Evolutionary conservation across 2,888 invertebrate species (phyloP).

Genomic region (Malachius bipustulatus): DNA sequence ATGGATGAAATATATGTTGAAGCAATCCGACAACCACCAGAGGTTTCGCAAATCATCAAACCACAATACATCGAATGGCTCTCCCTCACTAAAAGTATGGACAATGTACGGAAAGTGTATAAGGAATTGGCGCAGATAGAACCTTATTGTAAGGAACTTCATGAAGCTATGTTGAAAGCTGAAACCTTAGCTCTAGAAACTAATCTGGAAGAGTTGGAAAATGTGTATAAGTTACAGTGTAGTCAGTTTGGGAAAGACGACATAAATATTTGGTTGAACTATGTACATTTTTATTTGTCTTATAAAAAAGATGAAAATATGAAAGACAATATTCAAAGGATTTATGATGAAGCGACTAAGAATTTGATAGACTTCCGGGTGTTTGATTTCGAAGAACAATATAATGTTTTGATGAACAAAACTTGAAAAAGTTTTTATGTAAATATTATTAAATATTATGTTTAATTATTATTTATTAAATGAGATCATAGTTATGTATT

Average conservation of each 20-base stretch:
- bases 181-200: not conserved
- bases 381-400: no score
- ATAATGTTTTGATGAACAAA: no score
- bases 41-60: not conserved
- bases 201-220: not conserved
- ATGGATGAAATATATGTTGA: not conserved
- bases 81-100: not conserved
- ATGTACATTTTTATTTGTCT: not conserved
- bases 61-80: not conserved
- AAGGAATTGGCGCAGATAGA: not conserved
- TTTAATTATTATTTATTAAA: no score
- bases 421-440: no score
- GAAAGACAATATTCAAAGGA: no score
- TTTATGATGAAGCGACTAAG: no score
- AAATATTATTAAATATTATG: no score
- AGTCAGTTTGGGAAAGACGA: not conserved
- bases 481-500: no score
- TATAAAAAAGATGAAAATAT: not conserved
- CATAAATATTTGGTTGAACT: slow-evolving; percentile 1
- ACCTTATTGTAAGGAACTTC: slow-evolving; percentile 2
- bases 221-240: not conserved
- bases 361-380: no score
- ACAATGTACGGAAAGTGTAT: not conserved
- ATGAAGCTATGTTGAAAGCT: not conserved
- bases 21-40: not conserved